phyloP scores from a whole-genome alignment of 53 echinoderm and acorn worm genomes.

The Mesocentrotus franciscanus region DNA sequence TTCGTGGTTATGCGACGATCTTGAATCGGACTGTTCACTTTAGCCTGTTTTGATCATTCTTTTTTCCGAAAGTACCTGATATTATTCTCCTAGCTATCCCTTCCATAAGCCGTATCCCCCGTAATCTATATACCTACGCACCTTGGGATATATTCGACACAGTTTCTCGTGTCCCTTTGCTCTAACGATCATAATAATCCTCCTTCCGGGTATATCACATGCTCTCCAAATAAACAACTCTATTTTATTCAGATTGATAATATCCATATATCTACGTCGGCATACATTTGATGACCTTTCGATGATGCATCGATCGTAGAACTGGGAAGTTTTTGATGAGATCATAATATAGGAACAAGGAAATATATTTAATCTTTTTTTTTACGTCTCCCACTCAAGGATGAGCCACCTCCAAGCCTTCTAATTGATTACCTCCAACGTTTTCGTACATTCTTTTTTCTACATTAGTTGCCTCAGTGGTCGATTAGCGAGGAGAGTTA shows the following conservation, averaged over 20 bases:
- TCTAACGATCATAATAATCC: neutral
- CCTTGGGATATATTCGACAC: neutral
- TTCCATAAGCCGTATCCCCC: neutral
- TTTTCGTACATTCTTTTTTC: neutral
- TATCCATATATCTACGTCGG: neutral
- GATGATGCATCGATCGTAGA: neutral
- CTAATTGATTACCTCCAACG: neutral
- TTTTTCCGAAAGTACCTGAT: neutral
- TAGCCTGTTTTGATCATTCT: too few species aligned
- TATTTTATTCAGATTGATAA: neutral
- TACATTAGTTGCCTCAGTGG: neutral
- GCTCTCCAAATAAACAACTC: neutral
- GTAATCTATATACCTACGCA: slow-evolving; percentile 20
- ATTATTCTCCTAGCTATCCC: neutral
- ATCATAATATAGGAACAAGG: neutral
- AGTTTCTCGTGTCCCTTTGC: neutral
- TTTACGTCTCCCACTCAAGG: neutral
- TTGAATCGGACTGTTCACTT: too few species aligned
- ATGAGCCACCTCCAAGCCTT: neutral
- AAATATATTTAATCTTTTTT: neutral
- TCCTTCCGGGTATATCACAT: neutral
- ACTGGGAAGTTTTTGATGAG: neutral
- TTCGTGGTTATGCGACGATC: too few species aligned
- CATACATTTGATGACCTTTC: neutral
- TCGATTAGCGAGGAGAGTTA: neutral